Evolutionary conservation across 1,140 invertebrate species (phyloP).

Genomic region (Lithobius niger): DNA sequence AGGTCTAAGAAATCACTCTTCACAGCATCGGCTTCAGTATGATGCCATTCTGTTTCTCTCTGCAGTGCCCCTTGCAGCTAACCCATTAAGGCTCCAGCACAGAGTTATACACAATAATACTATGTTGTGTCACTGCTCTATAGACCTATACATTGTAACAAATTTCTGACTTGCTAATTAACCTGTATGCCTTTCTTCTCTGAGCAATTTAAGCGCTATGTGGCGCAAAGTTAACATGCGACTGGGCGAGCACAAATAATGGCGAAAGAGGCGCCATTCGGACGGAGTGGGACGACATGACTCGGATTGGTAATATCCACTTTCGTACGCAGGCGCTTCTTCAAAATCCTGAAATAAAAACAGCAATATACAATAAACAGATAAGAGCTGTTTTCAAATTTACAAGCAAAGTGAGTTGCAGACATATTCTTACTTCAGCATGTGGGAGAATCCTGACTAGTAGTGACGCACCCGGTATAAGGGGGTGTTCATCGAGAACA

Average conservation of each 20-base stretch:
- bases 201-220: not conserved
- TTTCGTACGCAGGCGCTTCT: constrained; percentile 26
- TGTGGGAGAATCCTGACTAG: constrained; percentile 29
- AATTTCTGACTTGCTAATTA: too few species aligned
- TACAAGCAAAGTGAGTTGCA: too few species aligned
- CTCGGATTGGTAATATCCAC: constrained; percentile 28
- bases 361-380: not conserved
- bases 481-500: constrained; percentile 24
- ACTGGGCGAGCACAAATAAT: constrained; percentile 8
- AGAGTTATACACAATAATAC: too few species aligned
- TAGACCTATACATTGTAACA: too few species aligned
- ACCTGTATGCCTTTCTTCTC: not conserved
- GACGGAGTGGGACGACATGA: constrained; percentile 25
- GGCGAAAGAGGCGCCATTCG: constrained; percentile 22
- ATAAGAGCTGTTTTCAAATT: too few species aligned
- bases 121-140: too few species aligned
- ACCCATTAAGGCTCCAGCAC: too few species aligned
- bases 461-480: constrained; percentile 28
- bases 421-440: too few species aligned
- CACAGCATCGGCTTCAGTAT: too few species aligned
- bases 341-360: constrained; percentile 17
- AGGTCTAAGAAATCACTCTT: too few species aligned
- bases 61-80: too few species aligned
- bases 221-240: not conserved
- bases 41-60: too few species aligned